Percentiles rank a stretch among this genome's conserved stretches.
These are phyloP conservation scores for Agrotis segetum DNA, from an alignment of 2,888 invertebrate genomes.

Conservation along the genomic window DNA sequence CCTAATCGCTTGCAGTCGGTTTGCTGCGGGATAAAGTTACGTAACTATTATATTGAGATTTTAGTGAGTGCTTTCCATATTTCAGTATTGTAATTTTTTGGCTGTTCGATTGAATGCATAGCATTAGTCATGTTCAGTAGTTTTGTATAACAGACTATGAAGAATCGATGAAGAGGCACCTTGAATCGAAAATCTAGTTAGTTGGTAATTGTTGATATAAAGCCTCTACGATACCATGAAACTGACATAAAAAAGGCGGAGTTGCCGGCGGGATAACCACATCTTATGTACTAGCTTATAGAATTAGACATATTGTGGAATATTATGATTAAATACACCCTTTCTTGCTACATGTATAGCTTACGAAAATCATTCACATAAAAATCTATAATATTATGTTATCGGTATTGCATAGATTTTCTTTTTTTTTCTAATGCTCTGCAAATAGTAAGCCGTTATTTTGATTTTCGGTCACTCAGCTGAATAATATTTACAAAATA, in stretches of 20 bases:
- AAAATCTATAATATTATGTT: not conserved
- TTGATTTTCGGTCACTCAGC: not conserved
- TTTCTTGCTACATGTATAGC: not conserved
- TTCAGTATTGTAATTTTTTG: not conserved
- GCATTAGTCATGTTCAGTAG: too few species aligned
- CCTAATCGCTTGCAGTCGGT: slow-evolving; percentile 71
- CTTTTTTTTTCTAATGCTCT: not conserved
- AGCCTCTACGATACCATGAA: slow-evolving; percentile 4
- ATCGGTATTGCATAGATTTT: not conserved
- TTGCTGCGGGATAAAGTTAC: slow-evolving; percentile 52
- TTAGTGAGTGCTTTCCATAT: slow-evolving; percentile 8
- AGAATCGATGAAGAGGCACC: not conserved
- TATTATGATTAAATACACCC: slow-evolving; percentile 1
- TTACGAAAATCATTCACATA: not conserved
- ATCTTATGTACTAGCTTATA: slow-evolving; percentile 3
- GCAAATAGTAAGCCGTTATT: not conserved
- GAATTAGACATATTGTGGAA: slow-evolving; percentile 15
- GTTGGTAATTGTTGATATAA: slow-evolving; percentile 32
- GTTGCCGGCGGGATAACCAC: slow-evolving; percentile 17
- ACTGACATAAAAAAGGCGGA: slow-evolving; percentile 43
- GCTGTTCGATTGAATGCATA: too few species aligned
- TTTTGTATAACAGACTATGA: too few species aligned
- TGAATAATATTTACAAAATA: not conserved
- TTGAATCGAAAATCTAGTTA: slow-evolving; percentile 26
- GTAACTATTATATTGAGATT: slow-evolving; percentile 43